Percentiles rank a stretch among this genome's conserved stretches.
These are phyloP conservation scores for Rhinolophus sinicus DNA, from an alignment of 2,113 vertebrate genomes.

Conservation along the genomic window DNA sequence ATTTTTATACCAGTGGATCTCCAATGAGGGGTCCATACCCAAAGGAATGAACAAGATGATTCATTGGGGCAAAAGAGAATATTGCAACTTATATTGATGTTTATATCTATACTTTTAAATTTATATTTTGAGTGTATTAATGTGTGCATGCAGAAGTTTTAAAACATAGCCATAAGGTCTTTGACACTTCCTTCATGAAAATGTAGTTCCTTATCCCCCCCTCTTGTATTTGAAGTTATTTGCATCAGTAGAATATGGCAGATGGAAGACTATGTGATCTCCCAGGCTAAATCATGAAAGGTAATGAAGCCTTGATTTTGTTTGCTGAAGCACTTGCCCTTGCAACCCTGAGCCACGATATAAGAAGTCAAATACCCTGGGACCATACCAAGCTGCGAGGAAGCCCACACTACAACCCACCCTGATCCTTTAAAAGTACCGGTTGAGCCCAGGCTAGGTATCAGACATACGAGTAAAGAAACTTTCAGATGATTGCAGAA, in stretches of 20 bases:
- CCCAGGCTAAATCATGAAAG: not conserved
- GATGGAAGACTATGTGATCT: not conserved
- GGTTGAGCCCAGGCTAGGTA: not conserved
- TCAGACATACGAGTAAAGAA: not conserved
- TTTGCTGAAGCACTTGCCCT: not conserved
- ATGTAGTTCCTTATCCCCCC: not conserved
- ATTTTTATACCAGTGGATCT: not conserved
- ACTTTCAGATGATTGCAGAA: not conserved
- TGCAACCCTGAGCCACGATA: not conserved
- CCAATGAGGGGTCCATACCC: not conserved
- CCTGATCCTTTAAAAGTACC: not conserved
- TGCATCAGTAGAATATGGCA: not conserved
- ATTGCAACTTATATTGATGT: not conserved
- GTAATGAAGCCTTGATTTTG: not conserved
- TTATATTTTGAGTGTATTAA: not conserved
- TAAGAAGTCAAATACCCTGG: not conserved
- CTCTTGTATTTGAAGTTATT: not conserved
- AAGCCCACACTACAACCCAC: not conserved
- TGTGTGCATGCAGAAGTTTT: not conserved
- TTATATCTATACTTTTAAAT: slow-evolving; percentile 15
- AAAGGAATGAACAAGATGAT: not conserved
- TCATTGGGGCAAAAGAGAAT: not conserved
- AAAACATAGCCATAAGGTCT: not conserved
- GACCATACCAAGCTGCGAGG: not conserved
- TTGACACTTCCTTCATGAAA: not conserved